Conservation (phyloP, 92 coral and sea anemone genomes). For the Nematostella vectensis region DNA sequence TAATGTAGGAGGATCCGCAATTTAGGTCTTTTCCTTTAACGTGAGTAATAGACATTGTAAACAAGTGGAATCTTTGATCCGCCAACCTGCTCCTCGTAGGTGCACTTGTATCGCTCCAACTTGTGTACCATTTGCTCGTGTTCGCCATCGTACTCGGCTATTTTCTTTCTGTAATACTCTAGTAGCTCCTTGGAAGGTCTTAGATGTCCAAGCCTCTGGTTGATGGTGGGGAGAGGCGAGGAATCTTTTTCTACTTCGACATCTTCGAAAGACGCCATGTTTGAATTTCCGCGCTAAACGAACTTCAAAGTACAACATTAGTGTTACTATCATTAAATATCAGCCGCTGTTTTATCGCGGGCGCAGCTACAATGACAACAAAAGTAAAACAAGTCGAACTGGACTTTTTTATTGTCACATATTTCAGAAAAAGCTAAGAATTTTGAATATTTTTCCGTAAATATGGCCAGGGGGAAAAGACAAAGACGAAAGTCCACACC, state of each 20-base stretch:
- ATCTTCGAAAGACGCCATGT: slow-evolving; percentile 55
- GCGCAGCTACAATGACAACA: no score
- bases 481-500: no score
- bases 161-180: slow-evolving; percentile 94
- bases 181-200: slow-evolving; percentile 90
- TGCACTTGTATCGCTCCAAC: slow-evolving; percentile 90
- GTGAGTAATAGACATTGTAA: no score
- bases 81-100: slow-evolving; percentile 94
- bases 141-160: slow-evolving; percentile 98
- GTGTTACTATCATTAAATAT: background rate
- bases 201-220: slow-evolving; percentile 91
- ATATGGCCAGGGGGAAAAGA: no score
- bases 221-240: slow-evolving; percentile 88
- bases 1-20: no score
- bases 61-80: no score
- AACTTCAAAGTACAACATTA: slow-evolving; percentile 8
- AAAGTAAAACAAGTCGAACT: no score
- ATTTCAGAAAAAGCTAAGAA: no score
- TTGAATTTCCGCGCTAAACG: slow-evolving; percentile 48
- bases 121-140: slow-evolving; percentile 87
- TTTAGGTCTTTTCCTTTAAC: no score
- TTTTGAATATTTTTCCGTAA: no score
- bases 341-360: no score
- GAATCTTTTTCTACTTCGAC: slow-evolving; percentile 20
- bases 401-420: no score